Percentiles rank a stretch among this genome's conserved stretches.
Evolutionary conservation across 2,888 invertebrate genomes (phyloP).

Genomic region (Eilema sororculum): DNA sequence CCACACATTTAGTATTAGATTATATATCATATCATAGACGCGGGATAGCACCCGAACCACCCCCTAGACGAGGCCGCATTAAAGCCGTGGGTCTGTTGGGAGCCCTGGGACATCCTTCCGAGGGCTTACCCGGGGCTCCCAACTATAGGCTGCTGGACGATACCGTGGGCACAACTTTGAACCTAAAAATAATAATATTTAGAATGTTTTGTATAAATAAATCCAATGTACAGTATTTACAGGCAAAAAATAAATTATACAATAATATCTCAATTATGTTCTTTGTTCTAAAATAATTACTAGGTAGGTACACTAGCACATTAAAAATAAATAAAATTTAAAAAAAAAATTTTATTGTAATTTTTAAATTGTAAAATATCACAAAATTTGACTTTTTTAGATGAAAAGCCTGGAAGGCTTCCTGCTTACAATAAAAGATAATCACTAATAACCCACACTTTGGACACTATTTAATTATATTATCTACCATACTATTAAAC

Average conservation of each 20-base stretch:
- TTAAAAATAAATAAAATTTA: neutral
- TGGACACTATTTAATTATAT: neutral
- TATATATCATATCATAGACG: no score
- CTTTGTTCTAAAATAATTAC: neutral
- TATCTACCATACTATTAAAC: neutral
- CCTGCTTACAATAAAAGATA: neutral
- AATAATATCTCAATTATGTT: neutral
- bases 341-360: neutral
- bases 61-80: no score
- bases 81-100: no score
- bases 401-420: neutral
- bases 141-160: no score
- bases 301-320: neutral
- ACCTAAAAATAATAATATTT: no score
- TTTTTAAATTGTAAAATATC: neutral
- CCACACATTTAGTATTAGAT: no score
- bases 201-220: no score
- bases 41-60: no score
- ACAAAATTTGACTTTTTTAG: neutral
- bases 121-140: no score
- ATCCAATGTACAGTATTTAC: no score
- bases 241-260: neutral
- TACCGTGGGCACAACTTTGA: neutral
- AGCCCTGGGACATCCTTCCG: no score
- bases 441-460: neutral